Evolutionary conservation across 2,113 vertebrate genomes (phyloP), one percentile per base, ranked within the genome.

Genomic region (Eptatretus burgeri): DNA sequence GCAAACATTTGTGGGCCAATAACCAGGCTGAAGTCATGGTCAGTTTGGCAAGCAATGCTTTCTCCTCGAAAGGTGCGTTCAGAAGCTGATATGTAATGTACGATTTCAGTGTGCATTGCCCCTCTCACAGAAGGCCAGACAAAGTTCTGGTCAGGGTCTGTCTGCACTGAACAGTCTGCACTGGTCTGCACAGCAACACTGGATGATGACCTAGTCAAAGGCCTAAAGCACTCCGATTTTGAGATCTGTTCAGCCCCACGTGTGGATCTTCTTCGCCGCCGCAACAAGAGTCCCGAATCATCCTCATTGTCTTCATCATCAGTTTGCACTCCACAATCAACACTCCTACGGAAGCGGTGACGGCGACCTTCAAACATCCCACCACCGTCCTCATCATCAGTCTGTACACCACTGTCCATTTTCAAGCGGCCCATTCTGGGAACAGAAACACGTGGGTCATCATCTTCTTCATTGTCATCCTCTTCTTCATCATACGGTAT

Each of bases 171-270:
- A 56, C 85, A 91, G 74, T 98, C 86, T 17, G 79, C 93, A 69
- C 80, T 88, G 66, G 91, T 98, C 73, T 98, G 91, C 72, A 87
- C 84, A 66, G 82, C 91, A 69, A 95, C 79, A 1, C 87, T 98
- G 66, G 89, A 76, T 1, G 66, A 70, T 20, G 56, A 60, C 56
- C 20, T 60, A 10, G 56, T 17, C 20, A 20, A 10, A 20, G 56
- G 56, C 11, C 56, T 60, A 20, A n/a, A 60, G n/a, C 27, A 41
- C 27, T 41, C 27, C 27, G 27, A 17, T 60, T n/a, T 60, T 20
- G 12, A 60, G 56, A n/a, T 60, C 56, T 20, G 12, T 20, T n/a
- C 56, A 60, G 56, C 56, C 56, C 10, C 56, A 60, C 56, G 20
- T 13, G n/a, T 60, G 12, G 56, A n/a, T 4, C n/a, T 11, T 20